These are phyloP conservation scores for Nothocercus nigrocapillus DNA, from an alignment of 2,113 vertebrate species.

Conservation along the genomic window DNA sequence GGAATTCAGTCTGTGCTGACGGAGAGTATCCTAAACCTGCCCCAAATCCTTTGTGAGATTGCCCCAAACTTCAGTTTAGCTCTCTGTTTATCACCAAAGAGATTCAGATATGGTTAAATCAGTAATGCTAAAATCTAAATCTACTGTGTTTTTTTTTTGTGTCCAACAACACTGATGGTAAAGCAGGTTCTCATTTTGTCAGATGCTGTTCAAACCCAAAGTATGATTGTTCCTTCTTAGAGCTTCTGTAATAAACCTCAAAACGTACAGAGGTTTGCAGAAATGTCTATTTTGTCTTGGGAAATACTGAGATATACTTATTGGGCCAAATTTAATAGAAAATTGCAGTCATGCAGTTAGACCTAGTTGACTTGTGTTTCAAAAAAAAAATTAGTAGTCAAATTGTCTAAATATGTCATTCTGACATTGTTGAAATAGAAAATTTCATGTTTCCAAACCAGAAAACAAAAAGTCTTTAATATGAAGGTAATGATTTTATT, in stretches of 20 bases:
- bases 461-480: not conserved
- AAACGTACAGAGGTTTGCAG: not conserved
- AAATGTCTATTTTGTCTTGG: not conserved
- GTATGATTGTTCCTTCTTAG: not conserved
- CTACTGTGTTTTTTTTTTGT: not conserved
- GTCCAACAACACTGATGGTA: accelerated
- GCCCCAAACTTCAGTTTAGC: too few species aligned
- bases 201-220: not conserved
- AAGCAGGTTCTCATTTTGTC: not conserved
- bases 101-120: not conserved
- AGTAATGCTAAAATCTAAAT: not conserved
- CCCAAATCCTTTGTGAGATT: too few species aligned
- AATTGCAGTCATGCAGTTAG: not conserved
- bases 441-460: not conserved
- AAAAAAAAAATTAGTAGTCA: not conserved
- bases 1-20: not conserved
- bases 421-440: not conserved
- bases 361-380: not conserved
- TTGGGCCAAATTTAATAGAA: not conserved
- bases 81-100: too few species aligned
- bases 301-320: not conserved
- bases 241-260: not conserved
- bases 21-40: too few species aligned
- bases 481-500: not conserved
- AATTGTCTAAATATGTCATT: not conserved